Base-by-base conservation (phyloP, 2,888 invertebrate species). In the Heteromyza rotundicornis region DNA sequence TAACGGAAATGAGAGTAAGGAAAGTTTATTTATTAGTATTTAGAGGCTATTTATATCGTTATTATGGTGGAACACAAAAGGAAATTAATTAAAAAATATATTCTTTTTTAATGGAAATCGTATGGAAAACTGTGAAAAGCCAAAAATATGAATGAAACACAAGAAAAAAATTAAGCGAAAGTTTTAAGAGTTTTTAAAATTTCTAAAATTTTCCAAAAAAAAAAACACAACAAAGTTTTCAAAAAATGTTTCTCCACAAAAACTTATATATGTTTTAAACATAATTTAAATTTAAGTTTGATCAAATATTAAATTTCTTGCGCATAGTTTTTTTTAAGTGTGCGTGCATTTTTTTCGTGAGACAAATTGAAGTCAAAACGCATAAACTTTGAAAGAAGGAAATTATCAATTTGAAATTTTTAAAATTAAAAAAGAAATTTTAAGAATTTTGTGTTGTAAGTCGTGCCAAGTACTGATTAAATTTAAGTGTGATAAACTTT, bases 391-490 rank as follows among this genome's bases (percentile, higher is more conserved):
- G 14, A 40, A 7, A 40, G 14, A 40, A 40, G n/a, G 14, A n/a
- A 7, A 40, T n/a, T 14, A n/a, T n/a, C n/a, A n/a, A n/a, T n/a
- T n/a, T n/a, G n/a, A n/a, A n/a, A n/a, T n/a, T n/a, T n/a, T 51
- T 51, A 51, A 56, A 35, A 27, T 17, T 5, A 27, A 17, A 17
- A n/a, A 2, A 3, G 5, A 40, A 40, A 56, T n/a, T n/a, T n/a
- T n/a, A n/a, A 7, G 40, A 40, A 16, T 69, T 73, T 76, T 76
- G 76, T 76, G 75, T 77, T 76, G 75, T 77, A 77, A 80, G 79
- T 77, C 80, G 82, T 83, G 82, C 82, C 82, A 83, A 83, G 83
- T 82, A 82, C 82, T 80, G 80, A 81, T 74, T 75, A 74, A 76
- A 75, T 77, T 77, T 80, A 80, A 78, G 82, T 83, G 82, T 82